Percentiles rank a stretch among this genome's conserved stretches.
These are phyloP conservation scores for Gymnogyps californianus DNA, from an alignment of 2,113 vertebrate species.

Conservation along the genomic window DNA sequence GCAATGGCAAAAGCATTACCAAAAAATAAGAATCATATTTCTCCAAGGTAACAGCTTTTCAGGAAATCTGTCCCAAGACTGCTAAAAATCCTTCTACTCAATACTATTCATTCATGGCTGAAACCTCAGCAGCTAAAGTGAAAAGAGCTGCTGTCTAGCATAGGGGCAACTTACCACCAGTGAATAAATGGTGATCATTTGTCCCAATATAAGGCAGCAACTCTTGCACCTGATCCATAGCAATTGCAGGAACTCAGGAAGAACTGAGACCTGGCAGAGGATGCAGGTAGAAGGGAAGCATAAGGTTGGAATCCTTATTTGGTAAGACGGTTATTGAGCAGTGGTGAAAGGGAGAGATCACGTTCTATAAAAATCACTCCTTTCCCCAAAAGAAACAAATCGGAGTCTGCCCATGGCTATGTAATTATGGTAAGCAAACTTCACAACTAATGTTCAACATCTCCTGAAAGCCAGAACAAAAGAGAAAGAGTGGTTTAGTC, in stretches of 20 bases:
- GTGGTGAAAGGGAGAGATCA: background rate
- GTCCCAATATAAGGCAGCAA: background rate
- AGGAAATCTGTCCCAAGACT: background rate
- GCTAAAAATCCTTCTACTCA: background rate
- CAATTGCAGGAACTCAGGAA: background rate
- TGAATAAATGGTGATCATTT: background rate
- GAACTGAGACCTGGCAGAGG: background rate
- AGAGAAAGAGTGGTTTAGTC: background rate
- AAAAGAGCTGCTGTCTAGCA: background rate
- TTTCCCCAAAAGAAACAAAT: background rate
- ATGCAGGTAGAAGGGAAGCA: background rate
- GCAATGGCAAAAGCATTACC: background rate
- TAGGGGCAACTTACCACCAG: background rate
- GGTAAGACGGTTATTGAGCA: background rate
- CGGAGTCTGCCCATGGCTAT: background rate
- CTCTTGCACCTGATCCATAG: background rate
- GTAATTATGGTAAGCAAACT: background rate
- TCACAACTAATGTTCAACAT: background rate
- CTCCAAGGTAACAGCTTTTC: background rate
- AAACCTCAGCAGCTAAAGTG: background rate
- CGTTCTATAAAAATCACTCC: background rate
- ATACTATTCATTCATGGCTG: background rate
- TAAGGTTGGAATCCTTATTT: background rate
- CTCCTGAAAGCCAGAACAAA: background rate
- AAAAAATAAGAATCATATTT: background rate